Conservation (phyloP, 2,113 vertebrate species). For the Pteruthius melanotis region DNA sequence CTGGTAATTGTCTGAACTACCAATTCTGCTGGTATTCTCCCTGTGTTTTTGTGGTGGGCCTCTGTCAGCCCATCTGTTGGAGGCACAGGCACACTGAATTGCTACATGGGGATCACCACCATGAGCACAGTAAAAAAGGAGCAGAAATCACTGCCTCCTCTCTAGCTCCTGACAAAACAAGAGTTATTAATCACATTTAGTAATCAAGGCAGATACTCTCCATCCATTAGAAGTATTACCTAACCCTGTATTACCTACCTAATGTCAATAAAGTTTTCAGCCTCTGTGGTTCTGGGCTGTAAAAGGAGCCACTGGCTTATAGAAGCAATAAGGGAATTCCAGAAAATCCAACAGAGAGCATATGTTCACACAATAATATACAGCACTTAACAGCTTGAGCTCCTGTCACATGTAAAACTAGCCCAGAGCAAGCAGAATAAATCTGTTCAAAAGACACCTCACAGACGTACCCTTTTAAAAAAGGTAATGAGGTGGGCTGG, state of each 20-base stretch:
- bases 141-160: not conserved
- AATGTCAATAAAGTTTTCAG: not conserved
- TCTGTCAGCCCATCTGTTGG: not conserved
- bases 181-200: not conserved
- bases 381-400: conserved; percentile 18
- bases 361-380: not conserved
- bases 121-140: not conserved
- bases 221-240: not conserved
- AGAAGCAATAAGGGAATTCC: not conserved
- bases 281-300: not conserved
- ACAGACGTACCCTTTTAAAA: not conserved
- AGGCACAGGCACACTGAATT: not conserved
- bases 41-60: not conserved
- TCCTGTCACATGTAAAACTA: not conserved
- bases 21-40: not conserved
- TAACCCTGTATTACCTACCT: not conserved
- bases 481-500: not conserved
- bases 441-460: not conserved
- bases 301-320: not conserved
- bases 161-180: not conserved
- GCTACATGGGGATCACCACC: not conserved
- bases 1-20: not conserved
- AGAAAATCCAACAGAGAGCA: not conserved
- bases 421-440: not conserved
- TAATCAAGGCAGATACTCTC: not conserved